Conservation (phyloP, 2,797 vertebrate genomes). For the Spinibarbus caldwelli region DNA sequence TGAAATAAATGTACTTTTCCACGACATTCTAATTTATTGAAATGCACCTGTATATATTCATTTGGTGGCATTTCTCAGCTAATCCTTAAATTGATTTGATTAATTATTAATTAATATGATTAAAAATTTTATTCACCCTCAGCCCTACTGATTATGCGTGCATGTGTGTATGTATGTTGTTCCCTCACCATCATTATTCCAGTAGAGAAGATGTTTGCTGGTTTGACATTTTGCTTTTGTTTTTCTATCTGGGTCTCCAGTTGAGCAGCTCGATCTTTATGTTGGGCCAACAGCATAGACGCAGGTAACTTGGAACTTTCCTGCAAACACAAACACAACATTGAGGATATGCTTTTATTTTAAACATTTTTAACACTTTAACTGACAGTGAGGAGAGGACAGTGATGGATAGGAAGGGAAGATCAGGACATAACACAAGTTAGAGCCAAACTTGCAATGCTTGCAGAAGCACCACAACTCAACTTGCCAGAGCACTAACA, state of each 20-base stretch:
- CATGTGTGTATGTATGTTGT: not conserved
- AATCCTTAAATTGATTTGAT: not conserved
- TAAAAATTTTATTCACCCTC: not conserved
- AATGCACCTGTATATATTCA: no score
- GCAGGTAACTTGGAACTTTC: constrained; percentile 94
- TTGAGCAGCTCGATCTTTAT: constrained; percentile 91
- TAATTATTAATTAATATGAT: not conserved
- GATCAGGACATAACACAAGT: not conserved
- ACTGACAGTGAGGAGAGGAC: not conserved
- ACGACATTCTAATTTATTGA: no score
- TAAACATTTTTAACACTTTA: not conserved
- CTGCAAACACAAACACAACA: constrained; percentile 72
- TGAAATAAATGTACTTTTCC: no score
- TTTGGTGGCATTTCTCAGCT: not conserved
- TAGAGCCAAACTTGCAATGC: not conserved
- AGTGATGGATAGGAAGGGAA: not conserved
- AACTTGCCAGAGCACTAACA: not conserved
- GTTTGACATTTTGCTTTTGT: constrained; percentile 87
- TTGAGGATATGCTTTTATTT: not conserved
- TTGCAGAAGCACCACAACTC: not conserved
- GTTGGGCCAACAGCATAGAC: constrained; percentile 90
- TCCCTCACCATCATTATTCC: constrained; percentile 94
- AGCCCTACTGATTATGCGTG: not conserved
- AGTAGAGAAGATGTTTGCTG: constrained; percentile 92
- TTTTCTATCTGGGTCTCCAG: constrained; percentile 92